These are phyloP conservation scores for Carabus problematicus DNA, from an alignment of 2,888 invertebrate species.

Conservation along the genomic window DNA sequence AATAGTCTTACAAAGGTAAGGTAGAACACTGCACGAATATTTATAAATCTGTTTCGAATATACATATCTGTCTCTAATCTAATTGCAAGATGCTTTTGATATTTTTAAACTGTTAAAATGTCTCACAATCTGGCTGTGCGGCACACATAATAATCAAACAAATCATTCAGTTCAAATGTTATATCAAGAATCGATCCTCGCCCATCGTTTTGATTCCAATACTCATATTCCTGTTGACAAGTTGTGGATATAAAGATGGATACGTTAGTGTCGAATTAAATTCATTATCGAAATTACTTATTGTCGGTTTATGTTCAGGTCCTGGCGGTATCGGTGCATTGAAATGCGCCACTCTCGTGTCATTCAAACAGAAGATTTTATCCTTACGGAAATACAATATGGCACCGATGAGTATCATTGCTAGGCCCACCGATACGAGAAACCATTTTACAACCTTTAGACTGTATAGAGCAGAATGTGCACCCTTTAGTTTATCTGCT, in stretches of 20 bases:
- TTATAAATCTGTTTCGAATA: background rate
- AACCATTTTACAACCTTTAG: slow-evolving; percentile 59
- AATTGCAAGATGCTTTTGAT: too few species aligned
- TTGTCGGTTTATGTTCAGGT: slow-evolving; percentile 26
- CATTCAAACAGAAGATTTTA: slow-evolving; percentile 47
- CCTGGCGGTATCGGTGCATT: slow-evolving; percentile 8
- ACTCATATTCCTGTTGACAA: slow-evolving; percentile 45
- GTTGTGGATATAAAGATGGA: slow-evolving; percentile 46
- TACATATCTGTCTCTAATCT: background rate
- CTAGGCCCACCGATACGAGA: slow-evolving; percentile 55
- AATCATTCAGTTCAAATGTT: background rate
- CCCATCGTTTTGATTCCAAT: slow-evolving; percentile 22
- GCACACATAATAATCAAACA: background rate
- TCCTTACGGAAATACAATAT: slow-evolving; percentile 47
- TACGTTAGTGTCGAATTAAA: slow-evolving; percentile 45
- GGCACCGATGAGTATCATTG: slow-evolving; percentile 47
- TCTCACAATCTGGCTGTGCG: too few species aligned
- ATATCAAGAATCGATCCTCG: slow-evolving; percentile 32
- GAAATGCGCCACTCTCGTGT: slow-evolving; percentile 31
- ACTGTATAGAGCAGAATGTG: slow-evolving; percentile 56
- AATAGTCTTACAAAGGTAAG: background rate
- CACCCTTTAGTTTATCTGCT: slow-evolving; percentile 22
- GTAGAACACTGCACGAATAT: slow-evolving; percentile 3
- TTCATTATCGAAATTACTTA: slow-evolving; percentile 38
- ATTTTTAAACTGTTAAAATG: too few species aligned